A percentile compares a stretch with the other conserved stretches of the same genome.
phyloP scores from a whole-genome alignment of 2,888 invertebrate genomes.

The Perithous albicinctus region DNA sequence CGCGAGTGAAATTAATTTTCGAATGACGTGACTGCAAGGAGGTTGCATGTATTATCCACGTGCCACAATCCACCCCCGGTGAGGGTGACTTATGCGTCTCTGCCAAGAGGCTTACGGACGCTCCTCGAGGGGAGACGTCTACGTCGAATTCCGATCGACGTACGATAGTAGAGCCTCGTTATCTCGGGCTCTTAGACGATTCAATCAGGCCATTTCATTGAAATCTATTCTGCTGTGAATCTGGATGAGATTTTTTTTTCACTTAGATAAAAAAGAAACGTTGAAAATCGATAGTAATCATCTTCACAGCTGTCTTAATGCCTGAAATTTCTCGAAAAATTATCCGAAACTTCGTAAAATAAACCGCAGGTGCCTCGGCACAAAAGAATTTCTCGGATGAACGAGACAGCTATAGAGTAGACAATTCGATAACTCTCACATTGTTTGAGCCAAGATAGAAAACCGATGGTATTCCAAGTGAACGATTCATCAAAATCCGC shows the following conservation, averaged over 20 bases:
- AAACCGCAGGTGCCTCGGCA: not conserved
- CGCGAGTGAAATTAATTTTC: conserved; percentile 78
- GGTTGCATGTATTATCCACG: conserved; percentile 79
- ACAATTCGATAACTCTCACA: conserved; percentile 62
- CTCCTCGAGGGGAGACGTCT: conserved; percentile 61
- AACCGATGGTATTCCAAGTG: conserved; percentile 61
- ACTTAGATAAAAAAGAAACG: not conserved
- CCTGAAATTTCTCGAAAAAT: not conserved
- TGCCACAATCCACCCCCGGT: conserved; percentile 58
- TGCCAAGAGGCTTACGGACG: conserved; percentile 68
- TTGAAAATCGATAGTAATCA: conserved; percentile 15
- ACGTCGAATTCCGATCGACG: conserved; percentile 71
- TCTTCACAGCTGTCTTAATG: not conserved
- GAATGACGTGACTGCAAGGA: conserved; percentile 80
- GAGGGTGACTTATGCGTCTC: conserved; percentile 74
- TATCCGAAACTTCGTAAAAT: not conserved
- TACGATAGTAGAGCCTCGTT: conserved; percentile 31
- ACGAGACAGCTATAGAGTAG: conserved; percentile 32
- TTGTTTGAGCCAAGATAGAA: conserved; percentile 64
- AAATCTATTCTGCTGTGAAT: too few species aligned
- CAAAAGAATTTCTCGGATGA: conserved; percentile 55
- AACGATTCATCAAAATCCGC: conserved; percentile 61
- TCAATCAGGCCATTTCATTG: conserved; percentile 18
- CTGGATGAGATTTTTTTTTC: not conserved
- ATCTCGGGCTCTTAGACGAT: conserved; percentile 6